phyloP scores from a whole-genome alignment of 2,888 invertebrate genomes.

The Schizaphis graminum region DNA sequence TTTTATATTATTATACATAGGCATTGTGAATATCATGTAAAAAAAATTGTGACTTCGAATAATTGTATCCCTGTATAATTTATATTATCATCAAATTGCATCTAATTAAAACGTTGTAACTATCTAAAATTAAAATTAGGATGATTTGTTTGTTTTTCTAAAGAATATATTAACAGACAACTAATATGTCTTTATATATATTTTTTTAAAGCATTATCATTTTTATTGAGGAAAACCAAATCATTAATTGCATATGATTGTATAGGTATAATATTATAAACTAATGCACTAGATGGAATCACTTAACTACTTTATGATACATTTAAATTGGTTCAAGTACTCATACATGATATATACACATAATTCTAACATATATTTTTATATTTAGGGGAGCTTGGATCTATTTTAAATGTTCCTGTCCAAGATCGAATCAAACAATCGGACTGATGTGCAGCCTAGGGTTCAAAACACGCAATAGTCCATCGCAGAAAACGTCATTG shows the following conservation, averaged over 20 bases:
- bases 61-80: not conserved
- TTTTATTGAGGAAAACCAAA: not conserved
- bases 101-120: not conserved
- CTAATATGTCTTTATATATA: not conserved
- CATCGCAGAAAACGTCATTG: constrained; percentile 96
- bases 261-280: not conserved
- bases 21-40: not conserved
- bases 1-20: not conserved
- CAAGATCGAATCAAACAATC: constrained; percentile 58
- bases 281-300: not conserved
- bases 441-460: constrained; percentile 92
- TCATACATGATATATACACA: not conserved
- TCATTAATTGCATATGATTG: not conserved
- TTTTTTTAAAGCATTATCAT: not conserved
- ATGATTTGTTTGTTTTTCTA: not conserved
- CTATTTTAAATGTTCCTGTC: constrained; percentile 61
- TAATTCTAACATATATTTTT: not conserved
- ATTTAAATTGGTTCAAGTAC: not conserved
- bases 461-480: constrained; percentile 96
- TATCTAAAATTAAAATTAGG: not conserved
- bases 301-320: not conserved
- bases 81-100: not conserved
- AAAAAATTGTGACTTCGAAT: not conserved
- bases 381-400: constrained; percentile 32
- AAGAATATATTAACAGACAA: not conserved